Evolutionary conservation across 35 echinoderm and acorn worm species (phyloP), one percentile per base, ranked within the genome.

Genomic region (Hemicentrotus pulcherrimus): DNA sequence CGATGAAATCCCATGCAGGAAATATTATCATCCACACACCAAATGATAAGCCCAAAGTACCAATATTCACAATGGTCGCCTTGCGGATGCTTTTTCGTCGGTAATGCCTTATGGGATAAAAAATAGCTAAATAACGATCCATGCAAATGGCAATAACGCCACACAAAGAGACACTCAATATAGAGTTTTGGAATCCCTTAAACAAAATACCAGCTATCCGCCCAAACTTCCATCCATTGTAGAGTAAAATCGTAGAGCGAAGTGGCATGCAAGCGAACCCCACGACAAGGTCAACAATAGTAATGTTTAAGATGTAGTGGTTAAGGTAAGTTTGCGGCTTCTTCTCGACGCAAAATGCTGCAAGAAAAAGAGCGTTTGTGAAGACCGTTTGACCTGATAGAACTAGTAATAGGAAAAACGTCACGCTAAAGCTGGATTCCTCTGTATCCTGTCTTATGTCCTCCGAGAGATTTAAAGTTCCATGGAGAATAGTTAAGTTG

Each of bases 91-190:
- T 95, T 11, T 52, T 86, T 55, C 11, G 28, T 52, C 61, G 86
- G 32, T 32, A 86, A 58, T 95, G 95, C 31, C 18, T 9, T 30
- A 95, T 12, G 14, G 95, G 95, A 86, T 95, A 48, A 14, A 46
- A 31, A 30, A 60, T 95, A 7, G 95, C 95, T 47, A 90, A n/a
- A 60, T 91, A 95, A 92, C 95, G 95, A 48, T 95, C 95, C 46
- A 90, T 91, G 48, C 95, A 95, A 55, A 95, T 95, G 13, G 61
- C 87, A 4, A 92, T 13, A 1, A 95, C 48, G 45, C 47, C 87
- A 46, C 46, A 58, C 11, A 95, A 50, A 12, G 95, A 95, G 9
- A 86, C 86, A 24, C 85, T 13, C n/a, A 35, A 70, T 5, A 95
- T 41, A 16, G 50, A 32, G 88, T 95, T 47, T 47, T 95, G 32